These are phyloP conservation scores for Sebastes oblongus DNA, from an alignment of 2,797 vertebrate genomes.

Conservation along the genomic window DNA sequence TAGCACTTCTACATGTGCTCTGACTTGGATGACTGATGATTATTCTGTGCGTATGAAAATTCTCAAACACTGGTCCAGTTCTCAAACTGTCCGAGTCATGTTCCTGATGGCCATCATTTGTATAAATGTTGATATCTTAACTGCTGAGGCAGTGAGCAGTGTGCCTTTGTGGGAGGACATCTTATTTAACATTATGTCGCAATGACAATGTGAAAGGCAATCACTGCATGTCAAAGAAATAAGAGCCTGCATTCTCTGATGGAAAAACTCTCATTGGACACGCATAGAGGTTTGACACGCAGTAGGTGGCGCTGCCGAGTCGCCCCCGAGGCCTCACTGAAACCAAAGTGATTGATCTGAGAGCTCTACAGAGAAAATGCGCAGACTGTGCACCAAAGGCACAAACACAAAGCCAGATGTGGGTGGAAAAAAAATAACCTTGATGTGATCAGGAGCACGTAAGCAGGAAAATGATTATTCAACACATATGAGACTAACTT, in stretches of 20 bases:
- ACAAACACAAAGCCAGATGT: conserved; percentile 61
- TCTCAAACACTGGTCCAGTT: not conserved
- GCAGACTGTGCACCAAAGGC: conserved; percentile 22
- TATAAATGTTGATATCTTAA: conserved; percentile 41
- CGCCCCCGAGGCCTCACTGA: not conserved
- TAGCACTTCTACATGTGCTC: not conserved
- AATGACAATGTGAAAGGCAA: not conserved
- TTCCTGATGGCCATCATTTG: not conserved
- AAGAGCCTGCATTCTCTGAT: not conserved
- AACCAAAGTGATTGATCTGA: conserved; percentile 37
- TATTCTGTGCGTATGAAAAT: not conserved
- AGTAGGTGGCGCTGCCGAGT: conserved; percentile 55
- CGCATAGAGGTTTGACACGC: not conserved
- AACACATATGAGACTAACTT: not conserved
- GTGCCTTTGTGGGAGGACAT: conserved; percentile 64
- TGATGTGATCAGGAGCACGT: conserved; percentile 18
- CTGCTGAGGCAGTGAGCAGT: conserved; percentile 35
- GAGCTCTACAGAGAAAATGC: conserved; percentile 28
- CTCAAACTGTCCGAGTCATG: not conserved
- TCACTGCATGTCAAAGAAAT: not conserved
- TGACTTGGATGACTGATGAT: not conserved
- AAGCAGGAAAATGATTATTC: conserved; percentile 8
- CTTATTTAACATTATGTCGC: not conserved
- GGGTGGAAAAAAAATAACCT: conserved; percentile 16
- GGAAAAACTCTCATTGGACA: conserved; percentile 2